Percentiles rank a stretch among this genome's conserved stretches.
phyloP scores from a whole-genome alignment of 2,797 vertebrate species.

The Liparis tanakae region DNA sequence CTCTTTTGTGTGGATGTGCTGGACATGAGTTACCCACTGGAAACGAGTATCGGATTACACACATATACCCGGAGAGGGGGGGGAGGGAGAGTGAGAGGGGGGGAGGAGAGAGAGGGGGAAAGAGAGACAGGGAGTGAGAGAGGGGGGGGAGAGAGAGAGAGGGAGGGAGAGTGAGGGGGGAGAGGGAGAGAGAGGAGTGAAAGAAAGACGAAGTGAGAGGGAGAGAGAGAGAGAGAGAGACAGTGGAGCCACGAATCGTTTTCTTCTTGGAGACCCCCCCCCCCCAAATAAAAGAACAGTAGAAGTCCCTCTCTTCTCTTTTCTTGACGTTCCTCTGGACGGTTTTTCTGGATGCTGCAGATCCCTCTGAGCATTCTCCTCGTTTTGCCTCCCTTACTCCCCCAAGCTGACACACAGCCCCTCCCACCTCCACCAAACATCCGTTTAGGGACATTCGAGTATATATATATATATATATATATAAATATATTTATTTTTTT shows the following conservation, averaged over 20 bases:
- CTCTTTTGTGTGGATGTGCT: constrained; percentile 99
- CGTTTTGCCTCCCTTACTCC: constrained; percentile 48
- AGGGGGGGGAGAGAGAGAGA: too few relatives aligned
- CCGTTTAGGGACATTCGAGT: constrained; percentile 70
- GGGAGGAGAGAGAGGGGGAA: too few relatives aligned
- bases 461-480: not conserved
- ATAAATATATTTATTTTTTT: constrained; percentile 56
- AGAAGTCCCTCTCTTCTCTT: constrained; percentile 76
- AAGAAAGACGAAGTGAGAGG: too few relatives aligned
- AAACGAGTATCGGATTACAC: constrained; percentile 93
- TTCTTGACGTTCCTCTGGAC: constrained; percentile 19
- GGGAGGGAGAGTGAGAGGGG: constrained; percentile 73
- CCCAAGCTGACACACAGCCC: constrained; percentile 8
- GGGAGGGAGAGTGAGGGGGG: constrained; percentile 65
- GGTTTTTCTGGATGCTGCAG: constrained; percentile 79
- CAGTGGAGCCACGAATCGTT: constrained; percentile 82
- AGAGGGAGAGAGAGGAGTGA: constrained; percentile 5
- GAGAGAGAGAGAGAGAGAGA: constrained; percentile 80
- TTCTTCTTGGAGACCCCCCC: constrained; percentile 80
- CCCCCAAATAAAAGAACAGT: constrained; percentile 58
- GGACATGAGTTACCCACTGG: constrained; percentile 99
- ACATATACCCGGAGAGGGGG: constrained; percentile 80
- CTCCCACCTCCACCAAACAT: constrained; percentile 64
- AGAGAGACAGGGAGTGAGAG: too few relatives aligned
- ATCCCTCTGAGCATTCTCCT: constrained; percentile 50